Base-by-base conservation (phyloP, 1,140 invertebrate species). In the Probaryconus sp. region DNA sequence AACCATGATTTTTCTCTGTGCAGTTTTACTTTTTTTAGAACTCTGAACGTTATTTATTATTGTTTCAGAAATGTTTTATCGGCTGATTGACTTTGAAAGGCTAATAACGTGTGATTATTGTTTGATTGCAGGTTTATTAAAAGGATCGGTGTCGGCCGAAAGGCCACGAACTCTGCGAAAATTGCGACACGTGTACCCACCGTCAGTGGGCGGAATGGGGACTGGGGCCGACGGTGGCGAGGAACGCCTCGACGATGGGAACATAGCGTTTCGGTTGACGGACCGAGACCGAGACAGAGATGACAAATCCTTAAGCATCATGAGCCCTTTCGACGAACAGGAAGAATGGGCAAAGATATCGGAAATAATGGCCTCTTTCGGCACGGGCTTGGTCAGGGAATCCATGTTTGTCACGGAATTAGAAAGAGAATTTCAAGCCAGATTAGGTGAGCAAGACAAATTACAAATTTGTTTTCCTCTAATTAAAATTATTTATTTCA, bases 261-360 rank as follows among this genome's bases (percentile, higher is more conserved):
- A 81, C 16, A 40, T 72, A 35, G 78, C 78, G 60, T 81, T 81
- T 67, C 60, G 70, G 30, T 17, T 84, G 74, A 69, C 68, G 16
- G 77, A 81, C 11, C 77, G 78, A 10, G 83, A 85, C 38, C 80
- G 84, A 3, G 71, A 85, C 79, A 76, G 81, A 72, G 84, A 88
- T 79, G 90, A 90, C 55, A 92, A 93, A 78, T 90, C 90, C 3
- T 87, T 93, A 43, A 93, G 92, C 9, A 91, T 94, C 47, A 91
- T 96, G 67, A 96, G 94, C 79, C 94, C 95, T 0, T 96, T 97
- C 84, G 95, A 97, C 88, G 95, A 97, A 80, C 91, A 91, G 83
- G 95, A 97, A 87, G 96, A 97, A 85, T 97, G 96, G 94, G 94
- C 95, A 1, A 96, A 97, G 87, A 97, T 98, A 61, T 95, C 94